phyloP scores from a whole-genome alignment of 2,113 vertebrate genomes.

The Fregata magnificens region DNA sequence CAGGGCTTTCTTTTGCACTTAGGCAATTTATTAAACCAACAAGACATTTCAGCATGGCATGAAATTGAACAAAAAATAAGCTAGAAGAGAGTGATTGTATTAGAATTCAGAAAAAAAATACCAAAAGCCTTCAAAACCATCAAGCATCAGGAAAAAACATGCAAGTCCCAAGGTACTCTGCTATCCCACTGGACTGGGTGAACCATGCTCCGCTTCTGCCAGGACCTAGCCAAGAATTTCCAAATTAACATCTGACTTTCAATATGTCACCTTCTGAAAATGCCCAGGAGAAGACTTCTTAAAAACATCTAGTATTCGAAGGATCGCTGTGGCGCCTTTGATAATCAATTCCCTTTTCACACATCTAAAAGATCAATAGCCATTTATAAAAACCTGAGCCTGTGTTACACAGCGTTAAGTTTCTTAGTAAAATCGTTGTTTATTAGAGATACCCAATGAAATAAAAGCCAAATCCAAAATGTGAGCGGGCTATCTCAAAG shows the following conservation, averaged over 20 bases:
- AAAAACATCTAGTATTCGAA: background rate
- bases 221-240: background rate
- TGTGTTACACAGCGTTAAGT: background rate
- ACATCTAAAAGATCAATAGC: background rate
- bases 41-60: background rate
- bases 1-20: background rate
- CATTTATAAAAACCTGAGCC: background rate
- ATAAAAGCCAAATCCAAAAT: background rate
- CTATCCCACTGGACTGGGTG: background rate
- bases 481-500: background rate
- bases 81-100: background rate
- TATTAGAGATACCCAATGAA: background rate
- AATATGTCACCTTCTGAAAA: background rate
- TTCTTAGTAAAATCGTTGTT: background rate
- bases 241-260: background rate
- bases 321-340: fast-evolving
- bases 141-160: background rate
- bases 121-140: background rate
- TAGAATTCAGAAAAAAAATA: background rate
- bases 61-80: background rate
- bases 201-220: background rate
- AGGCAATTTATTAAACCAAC: slow-evolving; percentile 18
- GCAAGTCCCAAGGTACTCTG: background rate
- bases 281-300: background rate
- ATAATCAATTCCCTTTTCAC: background rate